Evolutionary conservation across 2,888 invertebrate genomes (phyloP).

Genomic region (Agrotis exclamationis): DNA sequence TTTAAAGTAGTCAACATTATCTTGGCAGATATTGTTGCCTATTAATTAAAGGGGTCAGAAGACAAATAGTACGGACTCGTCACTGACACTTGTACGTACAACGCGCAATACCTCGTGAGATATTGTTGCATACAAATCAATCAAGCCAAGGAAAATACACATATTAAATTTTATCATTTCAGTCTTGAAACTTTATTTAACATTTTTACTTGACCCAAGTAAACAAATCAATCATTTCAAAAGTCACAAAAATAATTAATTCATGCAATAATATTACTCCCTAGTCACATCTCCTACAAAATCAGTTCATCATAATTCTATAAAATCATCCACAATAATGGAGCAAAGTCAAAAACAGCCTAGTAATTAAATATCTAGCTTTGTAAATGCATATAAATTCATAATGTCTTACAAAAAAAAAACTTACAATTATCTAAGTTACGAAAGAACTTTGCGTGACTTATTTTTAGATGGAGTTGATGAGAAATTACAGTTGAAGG

Average conservation of each 20-base stretch:
- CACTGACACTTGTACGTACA: conserved; percentile 58
- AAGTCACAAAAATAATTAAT: conserved; percentile 75
- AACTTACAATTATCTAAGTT: conserved; percentile 54
- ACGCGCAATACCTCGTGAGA: conserved; percentile 39
- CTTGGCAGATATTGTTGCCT: conserved; percentile 61
- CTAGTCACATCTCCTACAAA: conserved; percentile 64
- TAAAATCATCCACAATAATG: conserved; percentile 82
- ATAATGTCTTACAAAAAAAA: conserved; percentile 66
- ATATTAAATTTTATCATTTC: conserved; percentile 61
- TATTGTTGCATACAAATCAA: conserved; percentile 52
- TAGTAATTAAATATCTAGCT: conserved; percentile 69
- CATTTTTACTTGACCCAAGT: conserved; percentile 78
- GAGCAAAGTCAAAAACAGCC: conserved; percentile 74
- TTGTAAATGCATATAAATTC: conserved; percentile 83
- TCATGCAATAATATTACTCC: conserved; percentile 77
- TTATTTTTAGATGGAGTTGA: conserved; percentile 89
- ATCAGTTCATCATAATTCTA: conserved; percentile 72
- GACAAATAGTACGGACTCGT: conserved; percentile 69
- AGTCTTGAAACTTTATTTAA: conserved; percentile 79
- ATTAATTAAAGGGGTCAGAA: conserved; percentile 72
- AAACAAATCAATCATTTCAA: conserved; percentile 73
- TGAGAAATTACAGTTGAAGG: conserved; percentile 87
- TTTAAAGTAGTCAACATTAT: conserved; percentile 56
- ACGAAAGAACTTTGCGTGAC: conserved; percentile 78
- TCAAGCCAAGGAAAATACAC: conserved; percentile 51